Evolutionary conservation across 2,888 invertebrate species (phyloP), one percentile per base, ranked within the genome.

Genomic region (Oscheius sp.): DNA sequence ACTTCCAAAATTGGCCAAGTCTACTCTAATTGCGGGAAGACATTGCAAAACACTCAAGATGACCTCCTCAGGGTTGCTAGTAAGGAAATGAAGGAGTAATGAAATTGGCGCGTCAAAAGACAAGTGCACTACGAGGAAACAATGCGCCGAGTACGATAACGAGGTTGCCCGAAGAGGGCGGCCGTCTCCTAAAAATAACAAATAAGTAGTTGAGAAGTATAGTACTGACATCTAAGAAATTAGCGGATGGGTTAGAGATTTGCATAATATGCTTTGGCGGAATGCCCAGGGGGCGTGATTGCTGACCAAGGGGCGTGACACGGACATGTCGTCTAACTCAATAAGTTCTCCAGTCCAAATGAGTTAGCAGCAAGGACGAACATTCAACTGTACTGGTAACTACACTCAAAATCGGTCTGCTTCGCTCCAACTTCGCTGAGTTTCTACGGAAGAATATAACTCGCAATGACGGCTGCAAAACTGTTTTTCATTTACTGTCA

Each of bases 191-290:
- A 66, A 23, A 49, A 52, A 63, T 63, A 45, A n/a, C 45, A 35
- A 23, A 23, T 23, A 45, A 23, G 18, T 43, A 45, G 41, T 21
- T 25, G 41, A 63, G n/a, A 58, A 63, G 63, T 43, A 25, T 23
- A 43, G 66, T 63, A 52, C 49, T 27, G 52, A 52, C 23, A 72
- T 66, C 74, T 78, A 76, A 70, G 70, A 71, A 75, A 72, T 75
- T 78, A 72, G 74, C 76, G 66, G 63, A 63, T 74, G 76, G 68
- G 68, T 59, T 53, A 71, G 69, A 77, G 78, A 81, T 81, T 81
- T 81, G 80, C 80, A 81, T 81, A 81, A 78, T 79, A 77, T 77
- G 78, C 80, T 79, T 81, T 81, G 76, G 74, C 78, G 73, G 72
- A 66, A 74, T 75, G 77, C 75, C 79, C 77, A 63, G 77, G 77